A percentile compares a stretch with the other conserved stretches of the same genome.
phyloP scores from a whole-genome alignment of 2,797 vertebrate genomes.

The Mareca penelope region DNA sequence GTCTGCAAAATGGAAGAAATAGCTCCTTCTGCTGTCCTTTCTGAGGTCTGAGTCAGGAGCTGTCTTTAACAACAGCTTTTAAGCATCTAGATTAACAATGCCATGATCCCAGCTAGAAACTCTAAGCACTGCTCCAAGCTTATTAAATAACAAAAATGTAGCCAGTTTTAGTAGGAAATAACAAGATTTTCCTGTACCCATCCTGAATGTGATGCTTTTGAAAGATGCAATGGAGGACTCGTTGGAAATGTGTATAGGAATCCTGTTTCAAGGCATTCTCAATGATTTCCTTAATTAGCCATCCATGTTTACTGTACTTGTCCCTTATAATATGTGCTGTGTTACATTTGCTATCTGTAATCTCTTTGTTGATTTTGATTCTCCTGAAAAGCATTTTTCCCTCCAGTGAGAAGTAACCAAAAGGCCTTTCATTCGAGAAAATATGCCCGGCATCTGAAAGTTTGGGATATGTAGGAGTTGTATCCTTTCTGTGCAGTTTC shows the following conservation, averaged over 20 bases:
- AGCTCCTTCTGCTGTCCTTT: neutral
- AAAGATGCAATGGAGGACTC: neutral
- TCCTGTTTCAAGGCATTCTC: constrained; percentile 64
- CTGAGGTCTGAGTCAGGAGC: neutral
- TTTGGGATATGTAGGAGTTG: constrained; percentile 78
- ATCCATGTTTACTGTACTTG: constrained; percentile 71
- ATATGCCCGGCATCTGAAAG: constrained; percentile 78
- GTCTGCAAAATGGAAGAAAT: neutral
- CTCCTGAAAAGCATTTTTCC: constrained; percentile 74
- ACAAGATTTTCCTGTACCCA: neutral
- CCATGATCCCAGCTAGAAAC: neutral
- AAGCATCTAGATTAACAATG: neutral
- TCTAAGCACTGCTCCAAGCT: neutral
- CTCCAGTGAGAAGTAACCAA: constrained; percentile 72
- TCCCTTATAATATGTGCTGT: constrained; percentile 77
- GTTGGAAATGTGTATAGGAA: constrained; percentile 23
- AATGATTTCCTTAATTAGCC: constrained; percentile 63
- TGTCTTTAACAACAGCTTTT: neutral
- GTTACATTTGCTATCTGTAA: constrained; percentile 76
- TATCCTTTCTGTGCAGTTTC: constrained; percentile 68
- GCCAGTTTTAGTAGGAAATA: neutral
- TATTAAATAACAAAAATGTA: neutral
- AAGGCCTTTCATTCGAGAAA: constrained; percentile 81
- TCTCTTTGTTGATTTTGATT: constrained; percentile 79
- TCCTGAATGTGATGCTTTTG: neutral